Conservation (phyloP, 2,888 invertebrate genomes). For the Leucania comma region DNA sequence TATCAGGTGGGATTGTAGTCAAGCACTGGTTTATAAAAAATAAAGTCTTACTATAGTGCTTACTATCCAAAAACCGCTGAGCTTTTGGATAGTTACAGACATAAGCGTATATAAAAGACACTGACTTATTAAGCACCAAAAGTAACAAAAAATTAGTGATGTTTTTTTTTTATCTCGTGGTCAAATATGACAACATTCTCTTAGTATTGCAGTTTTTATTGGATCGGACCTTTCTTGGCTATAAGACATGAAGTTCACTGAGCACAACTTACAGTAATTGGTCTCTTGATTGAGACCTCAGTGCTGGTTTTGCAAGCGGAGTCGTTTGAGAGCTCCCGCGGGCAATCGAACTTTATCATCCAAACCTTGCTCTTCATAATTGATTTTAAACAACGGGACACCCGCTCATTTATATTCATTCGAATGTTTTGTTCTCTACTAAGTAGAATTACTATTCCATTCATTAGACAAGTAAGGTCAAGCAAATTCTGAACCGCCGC, state of each 20-base stretch:
- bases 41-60: not conserved
- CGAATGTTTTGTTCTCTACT: conserved; percentile 2
- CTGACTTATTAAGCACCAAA: not conserved
- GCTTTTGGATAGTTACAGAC: not conserved
- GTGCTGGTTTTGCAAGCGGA: conserved; percentile 68
- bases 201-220: conserved; percentile 22
- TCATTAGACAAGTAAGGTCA: conserved; percentile 33
- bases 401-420: conserved; percentile 26
- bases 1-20: too few relatives aligned
- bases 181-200: not conserved
- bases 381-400: conserved; percentile 72
- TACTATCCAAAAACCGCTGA: too few relatives aligned
- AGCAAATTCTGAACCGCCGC: conserved; percentile 41
- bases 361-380: conserved; percentile 70
- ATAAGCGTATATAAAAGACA: not conserved
- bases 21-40: too few relatives aligned
- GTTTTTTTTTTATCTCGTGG: not conserved
- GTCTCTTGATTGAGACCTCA: conserved; percentile 76
- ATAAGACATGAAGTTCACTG: conserved; percentile 43
- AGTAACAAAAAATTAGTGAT: not conserved
- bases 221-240: conserved; percentile 25
- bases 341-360: conserved; percentile 68
- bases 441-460: conserved; percentile 10
- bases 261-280: conserved; percentile 66
- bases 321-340: conserved; percentile 56